Evolutionary conservation across 2,888 invertebrate genomes (phyloP).

Genomic region (Ophion ventricosus): DNA sequence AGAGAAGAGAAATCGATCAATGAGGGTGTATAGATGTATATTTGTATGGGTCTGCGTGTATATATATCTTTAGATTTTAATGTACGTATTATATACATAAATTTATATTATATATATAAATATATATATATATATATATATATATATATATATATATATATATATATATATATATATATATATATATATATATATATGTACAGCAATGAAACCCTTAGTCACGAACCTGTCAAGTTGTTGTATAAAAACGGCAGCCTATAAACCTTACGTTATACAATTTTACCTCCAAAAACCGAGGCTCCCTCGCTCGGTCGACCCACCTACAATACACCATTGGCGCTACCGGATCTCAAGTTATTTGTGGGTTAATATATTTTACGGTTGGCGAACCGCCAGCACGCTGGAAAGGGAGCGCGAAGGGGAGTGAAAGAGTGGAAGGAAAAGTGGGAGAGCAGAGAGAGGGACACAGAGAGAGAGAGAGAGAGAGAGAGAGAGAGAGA

Average conservation of each 20-base stretch:
- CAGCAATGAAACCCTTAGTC: neutral
- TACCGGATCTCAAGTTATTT: slow-evolving; percentile 73
- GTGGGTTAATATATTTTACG: slow-evolving; percentile 76
- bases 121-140: too few relatives aligned
- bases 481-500: slow-evolving; percentile 41
- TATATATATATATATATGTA: neutral
- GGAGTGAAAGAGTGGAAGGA: neutral
- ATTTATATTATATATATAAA: neutral
- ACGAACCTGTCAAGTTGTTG: slow-evolving; percentile 47
- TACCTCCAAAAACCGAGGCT: slow-evolving; percentile 7
- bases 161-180: neutral
- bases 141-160: neutral
- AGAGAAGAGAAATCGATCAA: neutral
- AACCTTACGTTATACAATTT: slow-evolving; percentile 68
- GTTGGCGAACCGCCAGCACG: slow-evolving; percentile 71
- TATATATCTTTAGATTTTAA: neutral
- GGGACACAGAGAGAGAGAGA: slow-evolving; percentile 37
- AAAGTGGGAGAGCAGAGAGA: neutral
- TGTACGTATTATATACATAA: neutral
- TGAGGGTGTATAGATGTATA: neutral
- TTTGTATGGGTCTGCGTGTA: neutral
- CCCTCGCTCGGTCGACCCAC: neutral
- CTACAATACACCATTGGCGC: slow-evolving; percentile 39
- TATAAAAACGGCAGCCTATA: slow-evolving; percentile 68
- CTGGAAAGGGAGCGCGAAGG: neutral